Conservation (phyloP, 2,113 vertebrate species). For the Alosa alosa region DNA sequence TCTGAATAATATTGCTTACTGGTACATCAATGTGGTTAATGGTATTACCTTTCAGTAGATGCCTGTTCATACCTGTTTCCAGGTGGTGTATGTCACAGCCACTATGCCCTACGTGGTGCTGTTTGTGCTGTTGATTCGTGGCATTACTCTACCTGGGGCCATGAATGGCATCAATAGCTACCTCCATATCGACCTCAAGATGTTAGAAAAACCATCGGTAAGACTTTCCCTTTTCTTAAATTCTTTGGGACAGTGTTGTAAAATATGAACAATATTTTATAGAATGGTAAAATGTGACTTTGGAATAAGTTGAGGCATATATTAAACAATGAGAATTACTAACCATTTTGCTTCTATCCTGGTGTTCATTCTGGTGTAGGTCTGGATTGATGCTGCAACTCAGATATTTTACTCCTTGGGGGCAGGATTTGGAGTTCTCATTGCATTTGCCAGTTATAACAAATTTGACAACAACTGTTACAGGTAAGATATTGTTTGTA, state of each 20-base stretch:
- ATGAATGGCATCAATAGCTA: slow-evolving; percentile 90
- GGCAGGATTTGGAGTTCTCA: slow-evolving; percentile 94
- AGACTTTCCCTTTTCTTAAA: slow-evolving; percentile 46
- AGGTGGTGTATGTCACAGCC: slow-evolving; percentile 99
- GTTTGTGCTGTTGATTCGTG: slow-evolving; percentile 89
- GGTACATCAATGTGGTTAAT: neutral
- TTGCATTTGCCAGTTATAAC: slow-evolving; percentile 98
- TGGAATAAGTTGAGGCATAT: neutral
- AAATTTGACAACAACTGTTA: slow-evolving; percentile 99
- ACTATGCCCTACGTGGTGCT: slow-evolving; percentile 95
- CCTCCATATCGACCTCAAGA: slow-evolving; percentile 88
- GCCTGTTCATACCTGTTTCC: slow-evolving; percentile 38
- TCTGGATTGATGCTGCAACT: slow-evolving; percentile 98
- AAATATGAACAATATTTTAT: too few species aligned
- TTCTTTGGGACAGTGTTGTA: neutral
- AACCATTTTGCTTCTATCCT: neutral
- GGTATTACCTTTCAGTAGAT: neutral
- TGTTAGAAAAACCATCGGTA: slow-evolving; percentile 88
- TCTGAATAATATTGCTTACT: neutral
- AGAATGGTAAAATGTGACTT: neutral
- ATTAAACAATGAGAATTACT: neutral
- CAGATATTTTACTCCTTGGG: slow-evolving; percentile 98
- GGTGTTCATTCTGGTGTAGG: slow-evolving; percentile 67
- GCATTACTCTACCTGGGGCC: slow-evolving; percentile 89
- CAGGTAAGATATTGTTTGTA: slow-evolving; percentile 73